Conservation (phyloP, 2,797 vertebrate genomes). For the Lycodopsis pacificus region DNA sequence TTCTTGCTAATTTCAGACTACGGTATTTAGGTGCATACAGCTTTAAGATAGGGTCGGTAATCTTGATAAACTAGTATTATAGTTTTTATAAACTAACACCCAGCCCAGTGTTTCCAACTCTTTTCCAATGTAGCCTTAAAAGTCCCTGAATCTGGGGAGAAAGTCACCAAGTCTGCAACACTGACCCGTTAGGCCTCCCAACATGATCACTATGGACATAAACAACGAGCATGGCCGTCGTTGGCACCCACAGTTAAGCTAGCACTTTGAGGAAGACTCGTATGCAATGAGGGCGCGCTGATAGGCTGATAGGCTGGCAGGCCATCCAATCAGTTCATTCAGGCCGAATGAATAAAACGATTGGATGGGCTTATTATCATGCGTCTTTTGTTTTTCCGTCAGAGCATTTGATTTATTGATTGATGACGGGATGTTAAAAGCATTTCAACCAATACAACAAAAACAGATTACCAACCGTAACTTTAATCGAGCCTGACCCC, state of each 20-base stretch:
- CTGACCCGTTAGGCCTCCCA: neutral
- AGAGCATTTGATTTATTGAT: neutral
- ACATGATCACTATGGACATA: neutral
- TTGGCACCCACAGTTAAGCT: neutral
- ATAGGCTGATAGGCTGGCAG: too few relatives aligned
- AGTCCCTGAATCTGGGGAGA: neutral
- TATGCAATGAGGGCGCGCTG: too few relatives aligned
- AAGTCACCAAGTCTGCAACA: neutral
- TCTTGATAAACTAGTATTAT: neutral
- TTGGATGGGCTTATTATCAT: too few relatives aligned
- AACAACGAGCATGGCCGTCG: neutral
- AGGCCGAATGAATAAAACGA: neutral
- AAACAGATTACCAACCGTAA: neutral
- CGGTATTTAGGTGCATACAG: slow-evolving; percentile 2
- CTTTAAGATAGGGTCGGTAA: slow-evolving; percentile 7
- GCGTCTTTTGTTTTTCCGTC: neutral
- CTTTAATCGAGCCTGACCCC: neutral
- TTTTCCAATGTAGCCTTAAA: neutral
- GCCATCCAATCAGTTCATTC: neutral
- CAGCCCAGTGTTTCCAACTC: neutral
- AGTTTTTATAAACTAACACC: neutral
- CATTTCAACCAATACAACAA: neutral
- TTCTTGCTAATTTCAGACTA: slow-evolving; percentile 14
- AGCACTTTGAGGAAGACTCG: neutral
- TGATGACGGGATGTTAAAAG: neutral